Conservation (phyloP, 2,888 invertebrate genomes). For the Rhagonycha fulva region DNA sequence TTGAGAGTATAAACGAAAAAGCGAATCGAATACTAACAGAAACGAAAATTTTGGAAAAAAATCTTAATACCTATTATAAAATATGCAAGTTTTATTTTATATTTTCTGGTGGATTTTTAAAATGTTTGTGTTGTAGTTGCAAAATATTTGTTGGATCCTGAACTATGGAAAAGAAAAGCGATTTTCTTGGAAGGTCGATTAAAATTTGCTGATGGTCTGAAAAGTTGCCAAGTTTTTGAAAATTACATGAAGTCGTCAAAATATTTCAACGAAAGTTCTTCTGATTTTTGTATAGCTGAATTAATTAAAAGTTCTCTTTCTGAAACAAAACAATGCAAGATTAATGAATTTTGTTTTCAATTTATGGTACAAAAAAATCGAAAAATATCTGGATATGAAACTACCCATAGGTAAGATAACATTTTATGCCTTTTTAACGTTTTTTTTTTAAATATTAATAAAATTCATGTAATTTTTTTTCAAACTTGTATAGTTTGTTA, state of each 20-base stretch:
- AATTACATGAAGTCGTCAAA: not conserved
- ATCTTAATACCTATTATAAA: not conserved
- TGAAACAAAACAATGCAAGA: constrained; percentile 31
- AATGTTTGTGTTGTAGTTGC: not conserved
- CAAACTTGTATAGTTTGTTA: not conserved
- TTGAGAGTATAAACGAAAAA: not conserved
- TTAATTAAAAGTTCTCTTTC: constrained; percentile 18
- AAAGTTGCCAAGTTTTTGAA: not conserved
- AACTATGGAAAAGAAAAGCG: not conserved
- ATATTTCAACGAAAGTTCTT: constrained; percentile 24
- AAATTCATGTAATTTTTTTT: too few species aligned
- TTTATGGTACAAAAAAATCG: constrained; percentile 35
- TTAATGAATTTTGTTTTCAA: constrained; percentile 27
- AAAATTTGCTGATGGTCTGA: not conserved
- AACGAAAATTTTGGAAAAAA: not conserved
- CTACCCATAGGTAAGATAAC: constrained; percentile 47
- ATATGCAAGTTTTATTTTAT: not conserved
- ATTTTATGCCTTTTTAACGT: not conserved
- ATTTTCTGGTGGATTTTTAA: not conserved
- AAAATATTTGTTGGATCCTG: not conserved
- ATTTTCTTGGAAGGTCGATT: not conserved
- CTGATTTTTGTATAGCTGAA: constrained; percentile 33
- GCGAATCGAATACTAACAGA: not conserved
- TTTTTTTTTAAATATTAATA: not conserved
- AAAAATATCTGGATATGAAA: constrained; percentile 47